Evolutionary conservation across 2,888 invertebrate genomes (phyloP).

Genomic region (Rotaria magnacalcarata): DNA sequence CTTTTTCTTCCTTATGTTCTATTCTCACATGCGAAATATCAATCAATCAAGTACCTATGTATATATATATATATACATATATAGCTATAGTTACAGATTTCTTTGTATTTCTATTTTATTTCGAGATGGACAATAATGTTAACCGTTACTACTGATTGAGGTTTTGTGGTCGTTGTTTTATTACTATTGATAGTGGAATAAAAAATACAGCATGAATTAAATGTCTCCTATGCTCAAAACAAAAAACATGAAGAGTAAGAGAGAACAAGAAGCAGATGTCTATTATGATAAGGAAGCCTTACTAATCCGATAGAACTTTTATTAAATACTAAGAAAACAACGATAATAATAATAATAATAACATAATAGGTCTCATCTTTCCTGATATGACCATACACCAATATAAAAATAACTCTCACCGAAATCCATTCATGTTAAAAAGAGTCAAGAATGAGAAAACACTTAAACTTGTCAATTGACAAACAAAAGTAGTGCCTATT

Average conservation of each 20-base stretch:
- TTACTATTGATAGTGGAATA: background rate
- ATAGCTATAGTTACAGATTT: background rate
- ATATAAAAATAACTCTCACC: background rate
- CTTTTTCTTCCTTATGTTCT: background rate
- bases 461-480: background rate
- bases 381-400: background rate
- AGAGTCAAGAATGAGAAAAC: background rate
- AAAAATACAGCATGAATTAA: background rate
- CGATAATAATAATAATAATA: background rate
- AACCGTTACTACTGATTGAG: background rate
- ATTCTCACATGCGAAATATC: background rate
- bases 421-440: background rate
- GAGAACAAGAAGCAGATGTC: constrained; percentile 3
- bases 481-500: background rate
- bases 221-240: background rate
- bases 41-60: background rate
- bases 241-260: background rate
- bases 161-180: background rate
- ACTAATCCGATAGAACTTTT: background rate
- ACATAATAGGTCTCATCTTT: background rate
- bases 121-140: background rate
- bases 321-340: background rate
- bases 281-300: background rate
- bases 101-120: background rate
- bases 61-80: too few relatives aligned